Percentiles rank a stretch among this genome's conserved stretches.
Conservation (phyloP, 2,113 vertebrate species). For the Chionodraco myersi region DNA sequence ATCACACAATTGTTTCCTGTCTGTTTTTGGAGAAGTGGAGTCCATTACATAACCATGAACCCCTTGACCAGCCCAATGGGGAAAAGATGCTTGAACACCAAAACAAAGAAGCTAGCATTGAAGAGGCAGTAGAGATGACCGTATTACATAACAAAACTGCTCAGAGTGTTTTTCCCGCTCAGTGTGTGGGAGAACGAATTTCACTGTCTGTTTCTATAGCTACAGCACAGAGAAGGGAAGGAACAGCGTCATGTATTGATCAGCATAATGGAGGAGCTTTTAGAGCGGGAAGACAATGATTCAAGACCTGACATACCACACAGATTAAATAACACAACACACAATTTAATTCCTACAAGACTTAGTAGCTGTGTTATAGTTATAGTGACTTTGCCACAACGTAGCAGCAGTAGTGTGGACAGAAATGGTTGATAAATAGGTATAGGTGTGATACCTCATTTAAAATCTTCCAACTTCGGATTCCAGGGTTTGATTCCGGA, state of each 20-base stretch:
- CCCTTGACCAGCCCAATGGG: conserved; percentile 37
- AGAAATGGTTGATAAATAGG: conserved; percentile 8
- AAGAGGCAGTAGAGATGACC: conserved; percentile 54
- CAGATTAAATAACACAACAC: conserved; percentile 33
- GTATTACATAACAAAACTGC: conserved; percentile 69
- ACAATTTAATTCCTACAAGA: neutral
- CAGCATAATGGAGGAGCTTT: conserved; percentile 57
- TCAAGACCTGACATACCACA: conserved; percentile 20
- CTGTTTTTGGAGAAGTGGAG: conserved; percentile 38
- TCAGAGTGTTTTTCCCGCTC: conserved; percentile 49
- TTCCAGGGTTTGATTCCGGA: neutral
- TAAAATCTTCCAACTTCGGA: neutral
- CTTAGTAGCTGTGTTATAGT: neutral
- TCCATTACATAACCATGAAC: conserved; percentile 52
- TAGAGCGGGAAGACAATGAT: conserved; percentile 23
- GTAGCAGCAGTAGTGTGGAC: neutral
- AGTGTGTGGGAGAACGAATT: conserved; percentile 16
- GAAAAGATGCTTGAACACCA: conserved; percentile 51
- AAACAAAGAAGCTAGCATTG: conserved; percentile 36
- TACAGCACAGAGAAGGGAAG: conserved; percentile 56
- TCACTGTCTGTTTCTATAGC: conserved; percentile 75
- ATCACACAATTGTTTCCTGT: conserved; percentile 4
- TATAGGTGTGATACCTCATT: conserved; percentile 1
- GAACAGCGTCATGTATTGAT: conserved; percentile 59
- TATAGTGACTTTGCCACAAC: neutral